Evolutionary conservation across 2,797 vertebrate species (phyloP).

Genomic region (Enteromius afrohamiltoni): DNA sequence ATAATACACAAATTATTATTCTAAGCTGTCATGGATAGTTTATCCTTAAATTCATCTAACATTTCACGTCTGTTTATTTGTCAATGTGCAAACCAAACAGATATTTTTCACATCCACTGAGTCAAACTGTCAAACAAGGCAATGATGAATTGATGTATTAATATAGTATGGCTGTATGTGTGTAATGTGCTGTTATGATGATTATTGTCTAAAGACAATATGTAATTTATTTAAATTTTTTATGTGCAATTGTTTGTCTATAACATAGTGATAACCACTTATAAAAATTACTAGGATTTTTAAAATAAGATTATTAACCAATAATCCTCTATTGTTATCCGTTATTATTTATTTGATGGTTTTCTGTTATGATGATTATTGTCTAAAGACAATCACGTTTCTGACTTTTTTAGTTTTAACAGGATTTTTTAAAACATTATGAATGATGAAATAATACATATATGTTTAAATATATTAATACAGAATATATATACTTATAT

Average conservation of each 20-base stretch:
- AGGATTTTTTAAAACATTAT: not conserved
- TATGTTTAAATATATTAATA: not conserved
- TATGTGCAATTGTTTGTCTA: too few relatives aligned
- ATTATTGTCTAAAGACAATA: not conserved
- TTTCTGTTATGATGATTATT: too few relatives aligned
- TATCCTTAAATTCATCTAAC: not conserved
- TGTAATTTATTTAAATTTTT: too few relatives aligned
- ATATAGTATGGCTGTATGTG: too few relatives aligned
- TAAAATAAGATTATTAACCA: too few relatives aligned
- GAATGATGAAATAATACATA: not conserved
- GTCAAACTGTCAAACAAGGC: not conserved
- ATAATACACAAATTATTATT: not conserved
- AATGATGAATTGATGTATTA: not conserved
- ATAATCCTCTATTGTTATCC: too few relatives aligned
- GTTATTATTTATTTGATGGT: too few relatives aligned
- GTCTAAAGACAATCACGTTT: not conserved
- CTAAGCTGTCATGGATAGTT: not conserved
- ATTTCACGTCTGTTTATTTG: not conserved
- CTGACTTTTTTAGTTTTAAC: not conserved
- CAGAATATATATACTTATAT: too few relatives aligned
- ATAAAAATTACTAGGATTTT: too few relatives aligned
- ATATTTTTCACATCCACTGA: not conserved
- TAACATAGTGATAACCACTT: too few relatives aligned
- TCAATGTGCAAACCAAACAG: not conserved
- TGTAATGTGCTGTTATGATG: too few relatives aligned